phyloP scores from a whole-genome alignment of 2,888 invertebrate genomes.

The Cryptocephalus primarius region DNA sequence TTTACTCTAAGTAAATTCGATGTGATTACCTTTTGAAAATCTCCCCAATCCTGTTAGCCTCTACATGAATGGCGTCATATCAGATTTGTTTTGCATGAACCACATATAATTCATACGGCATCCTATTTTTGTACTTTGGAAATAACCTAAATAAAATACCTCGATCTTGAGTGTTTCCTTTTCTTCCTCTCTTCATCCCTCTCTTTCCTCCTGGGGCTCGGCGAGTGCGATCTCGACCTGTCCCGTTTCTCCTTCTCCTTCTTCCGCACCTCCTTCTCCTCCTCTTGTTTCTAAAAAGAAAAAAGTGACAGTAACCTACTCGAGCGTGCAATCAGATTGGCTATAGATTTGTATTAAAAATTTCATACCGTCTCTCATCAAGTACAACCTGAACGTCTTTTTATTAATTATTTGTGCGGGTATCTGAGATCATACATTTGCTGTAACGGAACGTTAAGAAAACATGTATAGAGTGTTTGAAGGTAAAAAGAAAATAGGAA shows the following conservation, averaged over 20 bases:
- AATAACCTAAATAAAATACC: conserved; percentile 32
- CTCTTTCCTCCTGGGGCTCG: conserved; percentile 31
- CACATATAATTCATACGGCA: too few species aligned
- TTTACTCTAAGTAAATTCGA: too few species aligned
- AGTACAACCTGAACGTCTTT: conserved; percentile 6
- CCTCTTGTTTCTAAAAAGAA: conserved; percentile 62
- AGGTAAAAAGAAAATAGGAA: neutral
- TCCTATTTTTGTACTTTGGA: too few species aligned
- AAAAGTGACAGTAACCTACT: conserved; percentile 8
- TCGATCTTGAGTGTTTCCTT: conserved; percentile 39
- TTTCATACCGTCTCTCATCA: conserved; percentile 22
- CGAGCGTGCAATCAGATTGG: neutral
- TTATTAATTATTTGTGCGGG: conserved; percentile 1
- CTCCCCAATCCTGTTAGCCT: too few species aligned
- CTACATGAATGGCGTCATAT: too few species aligned
- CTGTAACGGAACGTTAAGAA: conserved; percentile 11
- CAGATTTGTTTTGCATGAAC: too few species aligned
- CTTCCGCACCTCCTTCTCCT: conserved; percentile 55
- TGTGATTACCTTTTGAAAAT: too few species aligned
- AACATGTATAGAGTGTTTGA: too few species aligned
- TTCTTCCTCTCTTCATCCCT: conserved; percentile 33
- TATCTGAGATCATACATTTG: conserved; percentile 5
- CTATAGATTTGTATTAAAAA: conserved; percentile 7
- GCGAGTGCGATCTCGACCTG: conserved; percentile 30
- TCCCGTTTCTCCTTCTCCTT: conserved; percentile 47